Evolutionary conservation across 2,888 invertebrate genomes (phyloP), one percentile per base, ranked within the genome.

Genomic region (Norana najaformis): DNA sequence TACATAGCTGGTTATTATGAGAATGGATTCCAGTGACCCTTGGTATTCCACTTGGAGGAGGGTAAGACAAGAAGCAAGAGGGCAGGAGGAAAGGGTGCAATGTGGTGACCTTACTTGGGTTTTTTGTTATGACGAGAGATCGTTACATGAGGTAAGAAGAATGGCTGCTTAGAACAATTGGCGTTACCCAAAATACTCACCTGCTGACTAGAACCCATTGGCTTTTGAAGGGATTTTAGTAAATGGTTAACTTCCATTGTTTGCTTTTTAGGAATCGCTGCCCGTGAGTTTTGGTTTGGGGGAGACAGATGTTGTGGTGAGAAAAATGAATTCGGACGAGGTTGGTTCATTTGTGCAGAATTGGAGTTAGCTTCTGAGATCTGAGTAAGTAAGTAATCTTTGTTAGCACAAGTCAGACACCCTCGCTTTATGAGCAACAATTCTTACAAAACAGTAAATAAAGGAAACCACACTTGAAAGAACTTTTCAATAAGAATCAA

Each of bases 231-330:
- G 41, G 41, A 41, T 47, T 47, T 3, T 23, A 23, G 47, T 47
- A 20, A 23, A 47, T 47, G 47, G 47, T 47, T 47, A 23, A 23
- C 4, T 23, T 47, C 1, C 18, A 34, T 83, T 34, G 1, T 83
- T 34, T 4, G 34, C 16, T 34, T 83, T 83, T 36, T 36, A 85
- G 85, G 85, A 85, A 36, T 85, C 85, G 5, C 18, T 85, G 4
- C 20, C 35, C 8, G 93, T 93, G 8, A 91, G 90, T 18, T 91
- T 94, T 53, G 93, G 93, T 36, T 92, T 94, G 3, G 93, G 93
- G 89, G 94, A 94, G 91, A 94, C 94, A 39, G 94, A 93, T 89
- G 92, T 94, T 30, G 92, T 92, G 23, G 92, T 93, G 4, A 92
- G 91, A 11, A 91, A 92, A 88, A 90, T 85, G 41, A 88, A 91